Percentiles rank a stretch among this genome's conserved stretches.
Evolutionary conservation across 2,888 invertebrate genomes (phyloP).

Genomic region (Cryptocheilus praepositus): DNA sequence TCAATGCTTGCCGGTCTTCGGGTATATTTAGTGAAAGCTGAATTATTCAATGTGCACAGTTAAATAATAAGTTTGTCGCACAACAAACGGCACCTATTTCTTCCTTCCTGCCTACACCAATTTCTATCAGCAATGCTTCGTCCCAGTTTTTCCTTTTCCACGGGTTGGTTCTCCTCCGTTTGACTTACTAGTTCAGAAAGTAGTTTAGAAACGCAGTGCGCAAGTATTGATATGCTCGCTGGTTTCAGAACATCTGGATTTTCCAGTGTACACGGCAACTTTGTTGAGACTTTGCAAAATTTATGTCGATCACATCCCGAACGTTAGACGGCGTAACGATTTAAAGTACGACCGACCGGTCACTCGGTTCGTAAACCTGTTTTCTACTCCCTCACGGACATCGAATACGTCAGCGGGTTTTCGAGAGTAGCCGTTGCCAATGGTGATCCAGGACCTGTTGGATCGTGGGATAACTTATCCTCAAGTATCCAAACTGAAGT

Average conservation of each 20-base stretch:
- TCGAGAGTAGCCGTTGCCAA: slow-evolving; percentile 39
- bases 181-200: too few relatives aligned
- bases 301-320: slow-evolving; percentile 1
- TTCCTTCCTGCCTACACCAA: too few relatives aligned
- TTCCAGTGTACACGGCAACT: slow-evolving; percentile 9
- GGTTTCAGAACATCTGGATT: background rate
- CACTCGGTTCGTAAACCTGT: slow-evolving; percentile 55
- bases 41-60: background rate
- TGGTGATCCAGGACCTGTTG: too few relatives aligned
- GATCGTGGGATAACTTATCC: too few relatives aligned
- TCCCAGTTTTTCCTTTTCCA: too few relatives aligned
- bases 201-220: too few relatives aligned
- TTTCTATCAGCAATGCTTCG: too few relatives aligned
- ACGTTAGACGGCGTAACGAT: slow-evolving; percentile 44
- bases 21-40: background rate
- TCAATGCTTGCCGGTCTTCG: background rate
- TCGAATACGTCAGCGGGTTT: slow-evolving; percentile 51
- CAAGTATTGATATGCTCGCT: background rate
- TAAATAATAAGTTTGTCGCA: too few relatives aligned
- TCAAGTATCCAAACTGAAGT: too few relatives aligned
- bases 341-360: slow-evolving; percentile 53
- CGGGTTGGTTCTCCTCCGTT: too few relatives aligned
- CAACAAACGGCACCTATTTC: too few relatives aligned
- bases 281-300: slow-evolving; percentile 26
- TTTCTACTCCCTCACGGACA: slow-evolving; percentile 52